Base-by-base conservation (phyloP, 2,888 invertebrate species). In the Apocheima hispidaria region DNA sequence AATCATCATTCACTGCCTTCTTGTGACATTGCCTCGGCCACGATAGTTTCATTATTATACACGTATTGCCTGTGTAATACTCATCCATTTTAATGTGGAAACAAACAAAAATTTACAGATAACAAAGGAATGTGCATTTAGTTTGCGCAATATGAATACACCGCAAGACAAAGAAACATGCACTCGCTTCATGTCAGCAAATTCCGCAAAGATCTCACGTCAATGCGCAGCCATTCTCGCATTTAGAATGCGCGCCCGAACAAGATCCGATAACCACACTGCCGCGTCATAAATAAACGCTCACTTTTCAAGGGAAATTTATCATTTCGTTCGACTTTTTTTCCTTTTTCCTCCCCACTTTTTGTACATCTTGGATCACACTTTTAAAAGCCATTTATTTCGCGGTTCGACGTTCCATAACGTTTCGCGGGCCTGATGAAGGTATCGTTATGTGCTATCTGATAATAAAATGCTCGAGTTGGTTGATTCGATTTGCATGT, bases 331-430 rank as follows among this genome's bases (percentile, higher is more conserved):
- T 79, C 76, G 77, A 81, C 76, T 83, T 90, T 89, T 89, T 86
- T 84, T 80, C 79, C 78, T 81, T 68, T 63, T 70, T 77, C 82
- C 77, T 79, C 76, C 81, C 82, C 78, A 79, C 78, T 83, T 87
- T 88, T 87, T 88, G 86, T 88, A 87, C 89, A 88, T 89, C 90
- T 91, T 86, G 85, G 83, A 90, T 91, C 89, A 90, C 90, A 89
- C 90, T 88, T 91, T 89, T 88, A 84, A 90, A 87, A 82, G 84
- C 83, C 88, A 90, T 91, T 92, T 90, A 91, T 90, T 87, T 87
- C 81, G 78, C 79, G 79, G 79, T 83, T 87, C 85, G 86, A 83
- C 84, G 82, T 84, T 83, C 83, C 82, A 80, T 87, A 80, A 81
- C 83, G 82, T 84, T 84, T 82, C 80, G 78, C 80, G 80, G 66